phyloP scores from a whole-genome alignment of 2,113 vertebrate species.

The Polypterus bichir region DNA sequence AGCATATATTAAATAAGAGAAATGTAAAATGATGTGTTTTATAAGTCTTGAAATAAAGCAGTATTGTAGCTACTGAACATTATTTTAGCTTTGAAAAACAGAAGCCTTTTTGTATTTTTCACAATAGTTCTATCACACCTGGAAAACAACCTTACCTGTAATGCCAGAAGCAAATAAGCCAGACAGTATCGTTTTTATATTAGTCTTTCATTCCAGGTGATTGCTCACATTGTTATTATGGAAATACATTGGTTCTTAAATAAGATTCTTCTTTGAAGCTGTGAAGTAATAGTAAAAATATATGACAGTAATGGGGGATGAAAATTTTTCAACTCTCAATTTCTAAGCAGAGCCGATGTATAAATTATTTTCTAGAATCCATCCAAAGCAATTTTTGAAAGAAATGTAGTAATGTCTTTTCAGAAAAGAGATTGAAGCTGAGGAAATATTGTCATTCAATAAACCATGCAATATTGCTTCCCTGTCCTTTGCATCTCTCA shows the following conservation, averaged over 20 bases:
- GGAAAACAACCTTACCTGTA: neutral
- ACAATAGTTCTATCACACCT: neutral
- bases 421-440: slow-evolving; percentile 4
- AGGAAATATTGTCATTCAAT: slow-evolving; percentile 5
- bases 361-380: slow-evolving; percentile 4
- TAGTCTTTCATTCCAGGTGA: slow-evolving; percentile 6
- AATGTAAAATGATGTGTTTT: no score
- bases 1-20: no score
- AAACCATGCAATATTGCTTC: slow-evolving; percentile 3
- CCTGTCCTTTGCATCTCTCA: neutral
- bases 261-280: neutral
- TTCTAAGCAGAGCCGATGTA: slow-evolving; percentile 2
- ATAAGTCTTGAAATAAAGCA: no score
- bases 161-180: neutral
- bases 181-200: neutral
- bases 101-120: neutral
- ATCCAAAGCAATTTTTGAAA: slow-evolving; percentile 8
- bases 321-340: neutral
- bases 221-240: slow-evolving; percentile 7
- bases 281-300: slow-evolving; percentile 7
- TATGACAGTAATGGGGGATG: slow-evolving; percentile 4
- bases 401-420: slow-evolving; percentile 5
- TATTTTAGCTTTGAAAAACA: no score
- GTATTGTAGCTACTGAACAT: no score
- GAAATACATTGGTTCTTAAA: slow-evolving; percentile 1